A percentile compares a stretch with the other conserved stretches of the same genome.
Conservation (phyloP, 2,113 vertebrate species). For the Pangasianodon hypophthalmus region DNA sequence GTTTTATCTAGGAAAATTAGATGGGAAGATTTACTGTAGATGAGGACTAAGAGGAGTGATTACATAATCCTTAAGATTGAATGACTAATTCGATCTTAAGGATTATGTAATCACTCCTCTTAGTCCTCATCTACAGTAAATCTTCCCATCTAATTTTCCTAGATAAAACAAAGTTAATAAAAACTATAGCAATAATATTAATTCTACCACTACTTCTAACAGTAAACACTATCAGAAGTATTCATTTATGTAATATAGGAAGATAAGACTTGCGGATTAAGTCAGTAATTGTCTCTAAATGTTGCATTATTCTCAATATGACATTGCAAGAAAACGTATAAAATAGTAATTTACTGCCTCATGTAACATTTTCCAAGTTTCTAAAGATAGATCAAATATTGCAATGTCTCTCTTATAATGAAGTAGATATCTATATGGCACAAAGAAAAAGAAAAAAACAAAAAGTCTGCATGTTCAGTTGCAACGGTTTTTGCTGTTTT, state of each 20-base stretch:
- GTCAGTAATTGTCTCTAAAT: background rate
- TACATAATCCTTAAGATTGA: no score
- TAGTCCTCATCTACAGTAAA: background rate
- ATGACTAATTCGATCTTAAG: background rate
- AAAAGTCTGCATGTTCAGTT: background rate
- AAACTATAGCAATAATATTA: background rate
- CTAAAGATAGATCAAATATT: background rate
- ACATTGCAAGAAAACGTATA: background rate
- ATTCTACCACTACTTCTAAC: no score
- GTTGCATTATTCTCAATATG: background rate
- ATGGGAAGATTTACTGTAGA: no score
- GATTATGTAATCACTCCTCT: background rate
- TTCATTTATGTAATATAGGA: background rate
- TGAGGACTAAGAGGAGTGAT: no score
- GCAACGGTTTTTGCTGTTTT: background rate
- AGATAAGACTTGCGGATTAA: background rate
- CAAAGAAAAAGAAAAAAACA: background rate
- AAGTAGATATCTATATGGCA: background rate
- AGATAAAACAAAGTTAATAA: background rate
- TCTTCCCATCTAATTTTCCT: background rate
- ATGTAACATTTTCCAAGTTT: background rate
- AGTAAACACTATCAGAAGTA: no score
- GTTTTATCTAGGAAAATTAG: no score
- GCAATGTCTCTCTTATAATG: background rate
- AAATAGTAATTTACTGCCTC: background rate